A percentile compares a stretch with the other conserved stretches of the same genome.
Evolutionary conservation across 2,888 invertebrate genomes (phyloP).

Genomic region (Macropis europaea): DNA sequence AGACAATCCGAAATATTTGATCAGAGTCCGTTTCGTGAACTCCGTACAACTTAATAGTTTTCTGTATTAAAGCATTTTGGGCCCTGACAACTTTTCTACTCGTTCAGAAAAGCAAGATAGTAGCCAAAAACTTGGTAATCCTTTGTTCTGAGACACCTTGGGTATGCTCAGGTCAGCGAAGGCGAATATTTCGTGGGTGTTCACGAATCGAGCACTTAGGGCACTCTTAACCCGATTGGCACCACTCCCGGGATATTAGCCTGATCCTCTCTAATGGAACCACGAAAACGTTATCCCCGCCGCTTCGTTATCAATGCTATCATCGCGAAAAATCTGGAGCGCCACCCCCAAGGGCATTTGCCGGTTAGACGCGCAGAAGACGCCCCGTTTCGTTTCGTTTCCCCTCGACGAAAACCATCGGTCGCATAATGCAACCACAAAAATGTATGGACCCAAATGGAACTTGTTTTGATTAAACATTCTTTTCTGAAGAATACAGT

Average conservation of each 20-base stretch:
- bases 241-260: constrained; percentile 31
- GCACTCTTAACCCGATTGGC: constrained; percentile 44
- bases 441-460: too few relatives aligned
- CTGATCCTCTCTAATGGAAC: constrained; percentile 37
- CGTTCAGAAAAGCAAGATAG: too few relatives aligned
- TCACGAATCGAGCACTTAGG: background rate
- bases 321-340: constrained; percentile 18
- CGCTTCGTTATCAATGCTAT: constrained; percentile 24
- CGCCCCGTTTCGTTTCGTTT: background rate
- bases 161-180: too few relatives aligned
- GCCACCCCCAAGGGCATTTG: background rate
- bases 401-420: background rate
- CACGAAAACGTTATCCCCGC: constrained; percentile 23
- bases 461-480: too few relatives aligned
- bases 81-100: too few relatives aligned
- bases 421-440: background rate
- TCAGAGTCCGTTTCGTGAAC: too few relatives aligned
- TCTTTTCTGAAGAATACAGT: too few relatives aligned
- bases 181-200: background rate
- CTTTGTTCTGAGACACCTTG: too few relatives aligned
- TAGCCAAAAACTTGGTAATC: too few relatives aligned
- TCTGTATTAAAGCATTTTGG: too few relatives aligned
- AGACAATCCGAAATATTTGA: too few relatives aligned
- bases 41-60: too few relatives aligned
- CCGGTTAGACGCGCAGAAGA: constrained; percentile 10